Conservation (phyloP, 2,113 vertebrate genomes). For the Ornithorhynchus anatinus region DNA sequence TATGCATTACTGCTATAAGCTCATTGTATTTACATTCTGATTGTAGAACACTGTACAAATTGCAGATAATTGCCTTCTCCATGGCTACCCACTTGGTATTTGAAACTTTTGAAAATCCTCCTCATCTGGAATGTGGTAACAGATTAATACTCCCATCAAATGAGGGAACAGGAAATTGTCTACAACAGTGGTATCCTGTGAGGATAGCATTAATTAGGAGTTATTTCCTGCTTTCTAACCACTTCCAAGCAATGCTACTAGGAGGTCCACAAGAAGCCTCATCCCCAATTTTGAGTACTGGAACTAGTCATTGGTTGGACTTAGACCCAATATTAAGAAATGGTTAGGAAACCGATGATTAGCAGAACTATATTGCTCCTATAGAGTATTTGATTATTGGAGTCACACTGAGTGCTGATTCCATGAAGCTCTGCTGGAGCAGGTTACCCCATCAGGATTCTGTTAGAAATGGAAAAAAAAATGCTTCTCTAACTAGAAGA, state of each 20-base stretch:
- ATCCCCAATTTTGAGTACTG: constrained; percentile 8
- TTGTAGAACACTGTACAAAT: constrained; percentile 61
- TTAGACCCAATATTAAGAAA: background rate
- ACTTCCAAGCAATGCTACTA: constrained; percentile 46
- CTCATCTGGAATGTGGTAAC: constrained; percentile 69
- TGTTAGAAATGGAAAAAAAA: too few species aligned
- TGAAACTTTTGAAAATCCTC: constrained; percentile 62
- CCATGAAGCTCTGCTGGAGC: background rate
- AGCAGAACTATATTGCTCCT: constrained; percentile 33
- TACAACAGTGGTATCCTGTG: constrained; percentile 55
- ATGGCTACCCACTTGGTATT: constrained; percentile 55
- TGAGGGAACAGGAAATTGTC: constrained; percentile 61
- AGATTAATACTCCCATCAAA: constrained; percentile 67
- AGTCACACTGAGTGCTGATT: background rate
- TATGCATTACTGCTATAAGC: constrained; percentile 42
- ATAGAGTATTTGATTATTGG: background rate
- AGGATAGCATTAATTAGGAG: constrained; percentile 60
- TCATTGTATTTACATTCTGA: constrained; percentile 62
- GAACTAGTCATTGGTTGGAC: constrained; percentile 6
- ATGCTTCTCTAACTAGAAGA: background rate
- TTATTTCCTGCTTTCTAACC: constrained; percentile 62
- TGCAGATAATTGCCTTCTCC: constrained; percentile 63
- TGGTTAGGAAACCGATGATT: constrained; percentile 34
- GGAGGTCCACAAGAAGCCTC: constrained; percentile 31
- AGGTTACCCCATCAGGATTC: background rate